Conservation (phyloP, 2,113 vertebrate genomes). For the Nematolebias whitei region DNA sequence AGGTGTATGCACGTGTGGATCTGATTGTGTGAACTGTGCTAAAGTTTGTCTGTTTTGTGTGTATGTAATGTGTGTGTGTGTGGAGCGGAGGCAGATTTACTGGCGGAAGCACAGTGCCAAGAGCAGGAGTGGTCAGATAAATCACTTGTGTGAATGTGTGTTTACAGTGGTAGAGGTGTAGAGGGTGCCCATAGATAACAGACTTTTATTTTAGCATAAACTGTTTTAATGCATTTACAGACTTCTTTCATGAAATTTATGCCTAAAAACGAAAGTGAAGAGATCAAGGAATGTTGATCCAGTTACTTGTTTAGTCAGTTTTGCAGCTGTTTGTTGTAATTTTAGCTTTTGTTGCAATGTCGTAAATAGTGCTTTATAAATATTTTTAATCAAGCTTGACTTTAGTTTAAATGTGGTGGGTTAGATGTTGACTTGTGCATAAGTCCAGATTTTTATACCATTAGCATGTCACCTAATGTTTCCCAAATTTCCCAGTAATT, state of each 20-base stretch:
- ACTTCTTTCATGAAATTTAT: background rate
- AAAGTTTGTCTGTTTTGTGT: constrained; percentile 31
- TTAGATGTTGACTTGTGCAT: background rate
- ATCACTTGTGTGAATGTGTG: constrained; percentile 51
- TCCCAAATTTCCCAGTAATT: background rate
- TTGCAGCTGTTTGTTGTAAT: background rate
- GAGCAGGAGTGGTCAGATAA: constrained; percentile 69
- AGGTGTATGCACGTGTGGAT: constrained; percentile 50
- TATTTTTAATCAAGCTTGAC: background rate
- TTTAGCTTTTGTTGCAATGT: background rate
- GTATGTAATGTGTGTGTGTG: constrained; percentile 28
- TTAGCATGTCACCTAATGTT: background rate
- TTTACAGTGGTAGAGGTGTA: constrained; percentile 5
- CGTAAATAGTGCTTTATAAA: background rate
- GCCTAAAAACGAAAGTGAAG: fast-evolving
- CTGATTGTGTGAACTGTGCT: constrained; percentile 12
- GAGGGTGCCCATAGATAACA: constrained; percentile 2
- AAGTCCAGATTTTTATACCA: background rate
- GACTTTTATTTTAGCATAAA: background rate
- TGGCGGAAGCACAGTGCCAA: constrained; percentile 59
- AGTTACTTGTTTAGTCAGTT: background rate
- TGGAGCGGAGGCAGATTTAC: constrained; percentile 65
- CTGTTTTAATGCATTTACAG: background rate
- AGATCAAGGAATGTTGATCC: background rate
- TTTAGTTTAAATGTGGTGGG: background rate